Evolutionary conservation across 1,140 invertebrate species (phyloP), one percentile per base, ranked within the genome.

Genomic region (Ostrea edulis): DNA sequence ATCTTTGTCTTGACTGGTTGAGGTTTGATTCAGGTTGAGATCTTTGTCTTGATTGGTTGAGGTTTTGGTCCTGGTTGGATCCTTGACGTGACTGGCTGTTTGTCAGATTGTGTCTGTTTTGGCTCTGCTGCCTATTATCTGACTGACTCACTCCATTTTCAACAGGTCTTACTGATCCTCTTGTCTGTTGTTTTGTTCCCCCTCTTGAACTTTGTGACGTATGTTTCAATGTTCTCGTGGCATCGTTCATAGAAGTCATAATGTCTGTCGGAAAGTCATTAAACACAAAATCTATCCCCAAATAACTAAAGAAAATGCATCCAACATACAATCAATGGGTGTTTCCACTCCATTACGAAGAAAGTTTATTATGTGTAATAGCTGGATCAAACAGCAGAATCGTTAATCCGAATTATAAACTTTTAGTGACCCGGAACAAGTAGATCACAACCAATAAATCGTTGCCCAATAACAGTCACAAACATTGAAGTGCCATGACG

Each of bases 231-330:
- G 25, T 17, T 25, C 25, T 35, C 29, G 68, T 25, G 9, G 68
- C 68, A 77, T 77, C 68, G 12, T 77, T 77, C 68, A 77, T 77
- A 29, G 68, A 77, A 29, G 68, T 77, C 68, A 77, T 71, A 71
- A 22, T 29, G 68, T 77, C 25, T 9, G 12, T 22, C 0, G 35
- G 12, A 25, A 14, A 29, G 68, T 44, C 11, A 29, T 29, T 12
- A 12, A 7, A 8, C 22, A 44, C 35, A 14, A 77, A 25, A 29
- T 29, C 25, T 14, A 77, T 29, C 68, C 35, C 29, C 11, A 77
- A 77, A 20, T 35, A 25, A 22, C 29, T 14, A 25, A 22, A 77
- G 14, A 4, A 22, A 77, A 77, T 14, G 25, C 29, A 77, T 77
- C 68, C 68, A 77, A 77, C 14, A 77, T 35, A 9, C 25, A 62